Percentiles rank a stretch among this genome's conserved stretches.
phyloP scores from a whole-genome alignment of 2,113 vertebrate genomes.

The Festucalex cinctus region DNA sequence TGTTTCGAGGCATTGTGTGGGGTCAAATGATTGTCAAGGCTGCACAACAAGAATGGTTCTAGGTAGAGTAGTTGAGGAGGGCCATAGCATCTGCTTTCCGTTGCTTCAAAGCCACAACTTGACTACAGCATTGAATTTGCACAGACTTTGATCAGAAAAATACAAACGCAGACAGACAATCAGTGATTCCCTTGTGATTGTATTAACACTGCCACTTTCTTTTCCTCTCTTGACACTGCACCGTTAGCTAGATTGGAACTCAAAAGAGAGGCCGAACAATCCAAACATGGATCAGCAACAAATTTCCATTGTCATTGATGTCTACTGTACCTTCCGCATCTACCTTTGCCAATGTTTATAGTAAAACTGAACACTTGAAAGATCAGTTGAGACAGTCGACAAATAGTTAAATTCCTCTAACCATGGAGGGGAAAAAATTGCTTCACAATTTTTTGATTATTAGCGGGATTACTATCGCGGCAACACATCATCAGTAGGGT shows the following conservation, averaged over 20 bases:
- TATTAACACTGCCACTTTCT: not conserved
- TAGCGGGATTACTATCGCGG: too few species aligned
- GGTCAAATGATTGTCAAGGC: conserved; percentile 7
- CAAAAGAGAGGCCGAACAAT: not conserved
- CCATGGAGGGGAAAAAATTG: too few species aligned
- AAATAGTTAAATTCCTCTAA: not conserved
- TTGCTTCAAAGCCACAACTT: not conserved
- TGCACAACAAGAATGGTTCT: conserved; percentile 29
- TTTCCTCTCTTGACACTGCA: not conserved
- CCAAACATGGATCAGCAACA: not conserved
- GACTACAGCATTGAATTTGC: not conserved
- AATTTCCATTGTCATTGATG: not conserved
- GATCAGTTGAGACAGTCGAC: not conserved
- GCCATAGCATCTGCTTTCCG: conserved; percentile 2
- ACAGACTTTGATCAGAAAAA: conserved; percentile 2
- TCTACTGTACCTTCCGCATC: not conserved
- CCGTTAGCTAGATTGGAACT: not conserved
- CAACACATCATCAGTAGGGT: too few species aligned
- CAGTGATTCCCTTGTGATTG: conserved; percentile 1
- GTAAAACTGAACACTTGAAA: not conserved
- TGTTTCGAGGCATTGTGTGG: conserved; percentile 12
- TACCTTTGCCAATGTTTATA: too few species aligned
- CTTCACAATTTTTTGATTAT: too few species aligned
- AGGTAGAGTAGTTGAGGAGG: conserved; percentile 13
- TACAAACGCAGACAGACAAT: conserved; percentile 35